Evolutionary conservation across 2,797 vertebrate genomes (phyloP), one percentile per base, ranked within the genome.

Genomic region (Silurus lanzhouensis): DNA sequence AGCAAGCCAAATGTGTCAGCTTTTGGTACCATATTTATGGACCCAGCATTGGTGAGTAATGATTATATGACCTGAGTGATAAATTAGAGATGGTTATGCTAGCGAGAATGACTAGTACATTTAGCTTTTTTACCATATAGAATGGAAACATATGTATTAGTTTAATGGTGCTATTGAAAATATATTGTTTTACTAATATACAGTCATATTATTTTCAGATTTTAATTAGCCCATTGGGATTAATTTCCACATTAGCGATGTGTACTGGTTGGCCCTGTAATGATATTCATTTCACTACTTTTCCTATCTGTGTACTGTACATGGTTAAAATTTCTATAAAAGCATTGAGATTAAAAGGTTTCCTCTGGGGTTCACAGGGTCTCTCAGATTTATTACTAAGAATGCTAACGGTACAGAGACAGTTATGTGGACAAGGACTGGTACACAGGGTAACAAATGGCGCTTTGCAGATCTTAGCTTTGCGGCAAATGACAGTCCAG

Each of bases 401-500:
- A 82, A 19, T 20, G 46, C 90, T 10, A 91, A 88, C 72, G 92
- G 93, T 31, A 66, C 64, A 7, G 92, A 94, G 68, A 93, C 85
- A 0, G 82, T 94, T 25, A 85, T 93, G 2, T 96, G 95, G 95
- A 91, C 94, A 86, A 94, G 93, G 87, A 93, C 77, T 52, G 94
- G 94, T 60, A 95, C 94, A 64, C 95, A 95, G 85, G 95, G 95
- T 85, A 93, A 95, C 89, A 95, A 95, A 89, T 96, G 95, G 95
- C 90, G 90, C 84, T 95, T 94, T 89, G 93, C 92, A 44, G 94
- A 95, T 88, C 91, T 96, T 25, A 93, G 92, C 57, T 94, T 95
- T 82, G 88, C 63, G n/a, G 68, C 76, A 48, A 91, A 82, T 89
- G 76, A 93, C 77, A 90, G 89, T 85, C 92, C 93, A 72, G 88